Conservation (phyloP, 2,888 invertebrate genomes). For the Hanleya hanleyi region DNA sequence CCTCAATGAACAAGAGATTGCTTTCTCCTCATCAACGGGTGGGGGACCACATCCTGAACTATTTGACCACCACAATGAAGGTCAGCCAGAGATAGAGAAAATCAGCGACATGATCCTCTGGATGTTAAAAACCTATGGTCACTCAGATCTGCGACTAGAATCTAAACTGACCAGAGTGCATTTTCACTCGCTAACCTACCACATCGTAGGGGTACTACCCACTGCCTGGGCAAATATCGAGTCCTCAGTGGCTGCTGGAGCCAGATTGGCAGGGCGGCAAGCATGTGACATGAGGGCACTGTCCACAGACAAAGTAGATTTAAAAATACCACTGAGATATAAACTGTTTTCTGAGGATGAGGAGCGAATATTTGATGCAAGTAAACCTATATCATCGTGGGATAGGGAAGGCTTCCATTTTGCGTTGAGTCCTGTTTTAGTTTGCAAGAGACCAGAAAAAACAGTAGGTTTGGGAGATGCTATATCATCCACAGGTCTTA, state of each 20-base stretch:
- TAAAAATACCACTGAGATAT: constrained; percentile 70
- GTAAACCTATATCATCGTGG: constrained; percentile 71
- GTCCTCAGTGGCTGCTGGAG: constrained; percentile 74
- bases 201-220: constrained; percentile 71
- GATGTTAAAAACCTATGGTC: constrained; percentile 72
- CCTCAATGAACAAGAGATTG: constrained; percentile 75
- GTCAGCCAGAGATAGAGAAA: constrained; percentile 72
- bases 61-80: background rate
- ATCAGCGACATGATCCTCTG: constrained; percentile 75
- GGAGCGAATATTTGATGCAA: constrained; percentile 55
- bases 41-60: constrained; percentile 69
- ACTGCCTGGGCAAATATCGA: constrained; percentile 73
- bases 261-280: constrained; percentile 72
- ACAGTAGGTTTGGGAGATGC: constrained; percentile 76
- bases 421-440: constrained; percentile 74
- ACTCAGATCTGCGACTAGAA: constrained; percentile 61
- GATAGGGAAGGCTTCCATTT: constrained; percentile 71
- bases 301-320: constrained; percentile 67
- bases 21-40: constrained; percentile 70
- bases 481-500: constrained; percentile 73
- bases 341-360: constrained; percentile 58
- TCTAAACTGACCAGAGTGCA: constrained; percentile 74
- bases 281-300: constrained; percentile 68
- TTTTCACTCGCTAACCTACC: constrained; percentile 75
- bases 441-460: constrained; percentile 73